phyloP scores from a whole-genome alignment of 2,113 vertebrate genomes.

The Alethe castanea region DNA sequence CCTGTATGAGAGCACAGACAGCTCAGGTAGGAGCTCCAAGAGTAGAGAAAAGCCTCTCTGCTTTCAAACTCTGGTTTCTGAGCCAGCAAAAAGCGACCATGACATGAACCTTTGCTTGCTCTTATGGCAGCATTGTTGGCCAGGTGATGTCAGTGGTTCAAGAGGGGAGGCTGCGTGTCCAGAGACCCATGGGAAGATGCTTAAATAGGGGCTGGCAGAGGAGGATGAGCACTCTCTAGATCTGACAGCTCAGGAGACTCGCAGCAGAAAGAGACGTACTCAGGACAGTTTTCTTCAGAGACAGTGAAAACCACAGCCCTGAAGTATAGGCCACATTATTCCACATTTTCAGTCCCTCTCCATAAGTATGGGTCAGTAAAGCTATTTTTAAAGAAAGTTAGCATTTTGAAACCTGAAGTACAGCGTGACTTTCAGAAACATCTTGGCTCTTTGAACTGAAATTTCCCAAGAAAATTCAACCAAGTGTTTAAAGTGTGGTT shows the following conservation, averaged over 20 bases:
- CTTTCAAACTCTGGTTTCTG: background rate
- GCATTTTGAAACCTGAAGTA: background rate
- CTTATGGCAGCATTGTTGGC: accelerated
- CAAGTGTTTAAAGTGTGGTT: constrained; percentile 18
- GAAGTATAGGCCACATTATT: background rate
- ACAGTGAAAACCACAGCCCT: background rate
- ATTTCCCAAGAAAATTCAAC: constrained; percentile 2
- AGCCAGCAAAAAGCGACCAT: accelerated
- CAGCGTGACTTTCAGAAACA: background rate
- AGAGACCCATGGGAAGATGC: accelerated
- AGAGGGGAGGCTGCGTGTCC: accelerated
- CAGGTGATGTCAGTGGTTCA: background rate
- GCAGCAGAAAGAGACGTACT: background rate
- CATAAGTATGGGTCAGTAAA: background rate
- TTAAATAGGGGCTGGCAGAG: background rate
- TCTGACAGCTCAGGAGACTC: background rate
- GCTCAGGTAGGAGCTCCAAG: background rate
- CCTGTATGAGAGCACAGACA: background rate
- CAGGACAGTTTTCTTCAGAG: background rate
- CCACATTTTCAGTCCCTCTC: background rate
- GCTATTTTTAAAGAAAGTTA: background rate
- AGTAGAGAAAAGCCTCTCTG: background rate
- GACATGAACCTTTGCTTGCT: background rate
- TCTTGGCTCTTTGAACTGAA: background rate
- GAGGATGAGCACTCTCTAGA: background rate